Evolutionary conservation across 2,113 vertebrate genomes (phyloP), one percentile per base, ranked within the genome.

Genomic region (Phylloscopus trochiloides): DNA sequence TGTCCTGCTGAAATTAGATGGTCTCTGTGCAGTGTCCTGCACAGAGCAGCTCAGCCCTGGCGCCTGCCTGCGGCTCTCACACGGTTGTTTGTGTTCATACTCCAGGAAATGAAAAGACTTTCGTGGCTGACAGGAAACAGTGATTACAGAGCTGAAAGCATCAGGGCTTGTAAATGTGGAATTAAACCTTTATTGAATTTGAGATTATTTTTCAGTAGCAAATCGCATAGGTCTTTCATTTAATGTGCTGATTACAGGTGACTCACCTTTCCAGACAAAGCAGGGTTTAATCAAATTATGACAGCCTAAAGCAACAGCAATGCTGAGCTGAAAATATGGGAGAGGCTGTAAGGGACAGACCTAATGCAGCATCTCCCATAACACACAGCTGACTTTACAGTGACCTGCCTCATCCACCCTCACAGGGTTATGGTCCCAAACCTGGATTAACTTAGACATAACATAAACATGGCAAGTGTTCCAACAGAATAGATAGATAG

Each of bases 231-330:
- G 59, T 59, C 81, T 80, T 87, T 89, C 43, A 55, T 92, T 91
- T 75, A 89, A 78, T 34, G n/a, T 58, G 51, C 92, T 86, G 52
- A 94, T 96, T 94, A 54, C 48, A 84, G 92, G 90, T 84, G 91
- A 93, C 43, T 84, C 94, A 84, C 68, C 95, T 91, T 92, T 55
- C 81, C 81, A 90, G 80, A 67, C 51, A 84, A 93, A 92, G 65
- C 90, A 87, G 55, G 51, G 34, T 42, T 92, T 88, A 86, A 93
- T 90, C 79, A 89, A 82, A 81, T 90, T 84, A 65, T 47, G 91
- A 62, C 45, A 92, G 68, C 81, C 76, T 61, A n/a, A 78, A 93
- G 79, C 29, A 61, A 66, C 48, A 43, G 8, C 31, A 7, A 0
- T 72, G 32, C 47, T 54, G 80, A 84, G 70, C 66, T 85, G 62